These are phyloP conservation scores for Hydractinia symbiolongicarpus DNA, from an alignment of 30 jellyfish, hydroid and myxozoan species.

Conservation along the genomic window DNA sequence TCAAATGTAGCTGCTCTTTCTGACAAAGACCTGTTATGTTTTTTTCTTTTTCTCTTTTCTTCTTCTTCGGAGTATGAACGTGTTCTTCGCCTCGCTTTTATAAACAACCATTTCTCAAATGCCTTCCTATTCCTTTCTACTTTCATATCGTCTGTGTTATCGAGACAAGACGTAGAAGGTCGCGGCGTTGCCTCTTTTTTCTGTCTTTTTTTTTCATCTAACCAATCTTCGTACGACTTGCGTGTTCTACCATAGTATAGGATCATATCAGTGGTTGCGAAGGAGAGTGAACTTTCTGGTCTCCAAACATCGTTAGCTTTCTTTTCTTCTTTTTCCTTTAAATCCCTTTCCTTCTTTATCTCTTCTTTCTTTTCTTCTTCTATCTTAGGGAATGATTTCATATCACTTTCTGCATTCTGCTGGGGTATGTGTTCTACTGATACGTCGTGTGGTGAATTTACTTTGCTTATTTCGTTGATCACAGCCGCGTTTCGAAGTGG, in stretches of 20 bases:
- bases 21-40: not conserved
- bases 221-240: conserved; percentile 16
- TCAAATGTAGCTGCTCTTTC: conserved; percentile 1
- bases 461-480: no score
- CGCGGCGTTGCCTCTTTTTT: not conserved
- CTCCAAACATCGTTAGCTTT: not conserved
- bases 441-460: no score
- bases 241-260: not conserved
- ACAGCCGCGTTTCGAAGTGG: no score
- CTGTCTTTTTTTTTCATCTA: not conserved
- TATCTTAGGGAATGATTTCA: no score
- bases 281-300: conserved; percentile 3
- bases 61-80: not conserved
- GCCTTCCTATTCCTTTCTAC: conserved; percentile 18
- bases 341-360: not conserved
- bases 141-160: not conserved
- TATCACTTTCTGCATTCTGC: no score
- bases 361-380: not conserved
- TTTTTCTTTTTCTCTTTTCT: not conserved
- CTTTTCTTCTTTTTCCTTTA: not conserved
- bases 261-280: not conserved
- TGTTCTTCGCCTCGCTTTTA: not conserved
- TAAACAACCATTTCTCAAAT: not conserved
- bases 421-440: no score
- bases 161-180: not conserved